A percentile compares a stretch with the other conserved stretches of the same genome.
Conservation (phyloP, 2,113 vertebrate genomes). For the Sorex araneus region DNA sequence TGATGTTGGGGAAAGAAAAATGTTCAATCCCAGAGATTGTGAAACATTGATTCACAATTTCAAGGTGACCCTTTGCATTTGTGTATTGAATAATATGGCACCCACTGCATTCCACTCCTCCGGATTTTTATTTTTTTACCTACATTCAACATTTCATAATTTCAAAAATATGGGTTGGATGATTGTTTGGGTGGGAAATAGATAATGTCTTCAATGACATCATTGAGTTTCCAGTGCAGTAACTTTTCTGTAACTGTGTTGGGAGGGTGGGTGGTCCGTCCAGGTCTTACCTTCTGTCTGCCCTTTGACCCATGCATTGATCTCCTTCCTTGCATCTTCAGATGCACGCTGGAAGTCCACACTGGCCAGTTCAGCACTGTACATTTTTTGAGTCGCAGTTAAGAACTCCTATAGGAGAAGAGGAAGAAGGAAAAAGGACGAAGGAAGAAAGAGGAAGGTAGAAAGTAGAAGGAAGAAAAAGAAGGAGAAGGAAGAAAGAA, state of each 20-base stretch:
- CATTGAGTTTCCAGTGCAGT: not conserved
- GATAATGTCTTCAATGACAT: not conserved
- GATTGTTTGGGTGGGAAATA: not conserved
- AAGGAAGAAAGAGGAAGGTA: too few species aligned
- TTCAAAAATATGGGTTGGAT: not conserved
- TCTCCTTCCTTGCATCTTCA: conserved; percentile 89
- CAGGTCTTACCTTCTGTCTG: conserved; percentile 93
- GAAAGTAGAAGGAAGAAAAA: too few species aligned
- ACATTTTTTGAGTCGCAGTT: conserved; percentile 90
- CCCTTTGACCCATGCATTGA: conserved; percentile 95
- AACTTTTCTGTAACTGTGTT: too few species aligned
- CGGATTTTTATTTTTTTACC: not conserved
- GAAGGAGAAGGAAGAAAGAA: conserved; percentile 67
- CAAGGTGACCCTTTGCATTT: not conserved
- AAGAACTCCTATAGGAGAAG: conserved; percentile 91
- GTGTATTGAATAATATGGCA: not conserved
- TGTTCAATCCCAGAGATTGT: not conserved
- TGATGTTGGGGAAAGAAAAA: not conserved
- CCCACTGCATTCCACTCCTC: not conserved
- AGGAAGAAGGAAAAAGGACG: conserved; percentile 62
- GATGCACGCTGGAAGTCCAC: conserved; percentile 92
- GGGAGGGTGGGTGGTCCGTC: not conserved
- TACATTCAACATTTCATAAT: not conserved
- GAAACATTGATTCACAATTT: too few species aligned
- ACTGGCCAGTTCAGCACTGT: conserved; percentile 92